Evolutionary conservation across 2,888 invertebrate species (phyloP), one percentile per base, ranked within the genome.

Genomic region (Platycheirus rosarum): DNA sequence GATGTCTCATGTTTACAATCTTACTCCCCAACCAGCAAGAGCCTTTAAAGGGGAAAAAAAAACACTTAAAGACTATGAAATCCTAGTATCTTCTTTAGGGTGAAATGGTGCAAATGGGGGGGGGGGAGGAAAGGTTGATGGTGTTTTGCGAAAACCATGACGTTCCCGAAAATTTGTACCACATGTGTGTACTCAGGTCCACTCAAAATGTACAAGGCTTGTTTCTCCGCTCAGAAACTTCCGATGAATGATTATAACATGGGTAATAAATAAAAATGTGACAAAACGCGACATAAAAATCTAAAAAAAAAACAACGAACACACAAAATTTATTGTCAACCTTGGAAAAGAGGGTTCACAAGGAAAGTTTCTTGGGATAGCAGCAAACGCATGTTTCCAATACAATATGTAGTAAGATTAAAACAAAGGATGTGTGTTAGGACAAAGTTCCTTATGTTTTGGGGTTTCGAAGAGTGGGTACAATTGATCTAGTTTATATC

Each of bases 241-340:
- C 77, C 77, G 73, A 68, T 78, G 74, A 84, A 84, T 78, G 84
- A 78, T 74, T 78, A 78, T 84, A 84, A 84, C 84, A 84, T 78
- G 84, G 69, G 78, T 78, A 77, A 84, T 84, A 84, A 84, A 84
- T 84, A 84, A 84, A 84, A 84, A 78, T 84, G 84, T 84, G 84
- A 84, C 84, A 84, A 84, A 77, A 77, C 84, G 84, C 84, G 84
- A 84, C 84, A 78, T 84, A 84, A 84, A 84, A 84, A 77, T 78
- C 77, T 84, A 57, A 57, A 57, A 57, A 62, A 77, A 84, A 77
- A 79, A 44, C 7, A 23, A 60, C 23, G 16, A 9, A 60, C 60
- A 77, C 69, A 73, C 63, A 78, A 68, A 84, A 84, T 84, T 84
- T 84, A 84, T 84, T 84, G 84, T 74, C 71, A 77, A 73, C 77